Base-by-base conservation (phyloP, 2,797 vertebrate genomes). In the Epinephelus coioides region DNA sequence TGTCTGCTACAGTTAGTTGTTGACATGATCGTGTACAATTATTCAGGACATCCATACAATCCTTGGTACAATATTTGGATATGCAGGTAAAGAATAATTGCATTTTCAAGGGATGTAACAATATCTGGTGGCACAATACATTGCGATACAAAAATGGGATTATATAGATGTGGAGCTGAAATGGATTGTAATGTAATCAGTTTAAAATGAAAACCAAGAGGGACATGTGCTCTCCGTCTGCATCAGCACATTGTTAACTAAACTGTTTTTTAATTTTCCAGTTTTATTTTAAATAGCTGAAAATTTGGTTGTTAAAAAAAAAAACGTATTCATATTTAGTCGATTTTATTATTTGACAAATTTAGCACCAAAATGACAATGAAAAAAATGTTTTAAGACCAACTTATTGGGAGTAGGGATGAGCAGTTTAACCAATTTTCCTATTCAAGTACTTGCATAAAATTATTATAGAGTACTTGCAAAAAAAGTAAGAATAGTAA, bases 101-200 rank as follows among this genome's bases (percentile, higher is more conserved):
- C 2, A 27, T 47, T 66, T 60, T 53, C 51, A 40, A 46, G 43
- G 63, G 70, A 69, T 85, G 71, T 74, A 86, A 82, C 81, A 88
- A 64, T 70, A 73, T 40, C 27, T 61, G 2, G 5, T 64, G 21
- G 34, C 44, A 61, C 38, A 64, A 46, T 60, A 57, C 44, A 62
- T 8, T 61, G 34, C 2, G 1, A 23, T 15, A 50, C 7, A 80
- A 71, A 55, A 34, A 15, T 50, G 2, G 38, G 17, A 51, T 23
- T 3, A 51, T 12, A 53, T 51, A 7, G 5, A 55, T 55, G 43
- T 67, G 25, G 13, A 56, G 34, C 34, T 34, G 34, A 51, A 69
- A n/a, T 51, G 9, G 6, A 38, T 47, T 61, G 21, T 4, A 56
- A 1, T 54, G 4, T 17, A 65, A 67, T 8, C 34, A 34, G 34